Conservation (phyloP, 2,888 invertebrate genomes). For the Drosophila fulvimacula region DNA sequence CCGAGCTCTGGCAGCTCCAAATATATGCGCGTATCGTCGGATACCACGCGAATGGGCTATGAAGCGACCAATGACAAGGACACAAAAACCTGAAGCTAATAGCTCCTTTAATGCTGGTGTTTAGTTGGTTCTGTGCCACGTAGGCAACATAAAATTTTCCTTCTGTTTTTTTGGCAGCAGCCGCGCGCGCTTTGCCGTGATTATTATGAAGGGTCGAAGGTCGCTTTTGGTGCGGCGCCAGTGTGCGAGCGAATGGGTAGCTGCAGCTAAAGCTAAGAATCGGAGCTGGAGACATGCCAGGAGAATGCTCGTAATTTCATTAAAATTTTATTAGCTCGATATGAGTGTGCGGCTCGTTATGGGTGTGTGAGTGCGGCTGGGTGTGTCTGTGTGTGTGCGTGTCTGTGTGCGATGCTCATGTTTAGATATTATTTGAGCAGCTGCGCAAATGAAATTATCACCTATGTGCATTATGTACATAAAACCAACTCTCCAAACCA, state of each 20-base stretch:
- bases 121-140: conserved; percentile 65
- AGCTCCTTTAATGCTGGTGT: conserved; percentile 72
- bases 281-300: conserved; percentile 26
- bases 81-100: conserved; percentile 57
- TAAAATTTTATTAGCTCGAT: conserved; percentile 79
- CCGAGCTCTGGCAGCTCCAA: background rate
- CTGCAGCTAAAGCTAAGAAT: conserved; percentile 16
- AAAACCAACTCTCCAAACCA: conserved; percentile 29
- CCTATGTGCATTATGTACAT: conserved; percentile 64
- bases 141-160: conserved; percentile 68
- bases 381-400: conserved; percentile 10
- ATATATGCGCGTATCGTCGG: conserved; percentile 31
- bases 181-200: conserved; percentile 51
- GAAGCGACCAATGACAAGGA: conserved; percentile 37
- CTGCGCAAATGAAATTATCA: conserved; percentile 77
- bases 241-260: conserved; percentile 11
- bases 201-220: conserved; percentile 69
- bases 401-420: conserved; percentile 17
- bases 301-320: conserved; percentile 73
- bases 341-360: conserved; percentile 55
- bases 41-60: conserved; percentile 50
- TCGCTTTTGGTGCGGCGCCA: conserved; percentile 24
- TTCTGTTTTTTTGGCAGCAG: conserved; percentile 11
- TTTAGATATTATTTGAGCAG: conserved; percentile 64
- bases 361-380: conserved; percentile 15